phyloP scores from a whole-genome alignment of 2,797 vertebrate genomes.

The Sebastes minor region DNA sequence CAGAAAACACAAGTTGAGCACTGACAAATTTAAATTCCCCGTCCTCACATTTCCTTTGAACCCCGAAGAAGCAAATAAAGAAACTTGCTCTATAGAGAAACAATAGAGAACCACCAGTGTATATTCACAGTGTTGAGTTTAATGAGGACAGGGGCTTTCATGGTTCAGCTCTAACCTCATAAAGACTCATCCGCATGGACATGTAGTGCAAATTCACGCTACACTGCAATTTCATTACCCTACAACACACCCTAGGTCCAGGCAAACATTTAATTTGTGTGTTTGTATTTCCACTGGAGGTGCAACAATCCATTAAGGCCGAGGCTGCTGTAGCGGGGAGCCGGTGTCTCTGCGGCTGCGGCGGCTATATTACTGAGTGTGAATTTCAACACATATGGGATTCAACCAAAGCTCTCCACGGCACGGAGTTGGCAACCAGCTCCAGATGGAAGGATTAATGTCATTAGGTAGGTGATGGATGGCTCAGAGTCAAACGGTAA shows the following conservation, averaged over 20 bases:
- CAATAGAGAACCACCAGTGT: constrained; percentile 1
- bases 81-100: constrained; percentile 19
- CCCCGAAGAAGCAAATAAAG: constrained; percentile 16
- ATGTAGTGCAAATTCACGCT: constrained; percentile 10
- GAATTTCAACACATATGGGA: constrained; percentile 40
- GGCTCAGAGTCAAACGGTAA: constrained; percentile 43
- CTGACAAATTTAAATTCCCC: constrained; percentile 40
- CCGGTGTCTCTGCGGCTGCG: constrained; percentile 14
- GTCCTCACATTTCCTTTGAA: constrained; percentile 18
- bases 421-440: constrained; percentile 27
- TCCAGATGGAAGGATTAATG: constrained; percentile 62
- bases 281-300: constrained; percentile 48
- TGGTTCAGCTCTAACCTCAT: constrained; percentile 36
- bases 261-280: constrained; percentile 54
- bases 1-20: constrained; percentile 11
- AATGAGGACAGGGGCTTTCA: constrained; percentile 23
- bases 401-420: constrained; percentile 28
- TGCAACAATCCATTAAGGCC: constrained; percentile 41
- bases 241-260: constrained; percentile 18
- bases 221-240: constrained; percentile 25
- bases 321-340: constrained; percentile 3
- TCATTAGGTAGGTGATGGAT: constrained; percentile 63
- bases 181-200: constrained; percentile 34
- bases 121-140: constrained; percentile 18
- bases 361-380: constrained; percentile 26